phyloP scores from a whole-genome alignment of 30 jellyfish, hydroid and myxozoan genomes.

The Phacellophora camtschatica region DNA sequence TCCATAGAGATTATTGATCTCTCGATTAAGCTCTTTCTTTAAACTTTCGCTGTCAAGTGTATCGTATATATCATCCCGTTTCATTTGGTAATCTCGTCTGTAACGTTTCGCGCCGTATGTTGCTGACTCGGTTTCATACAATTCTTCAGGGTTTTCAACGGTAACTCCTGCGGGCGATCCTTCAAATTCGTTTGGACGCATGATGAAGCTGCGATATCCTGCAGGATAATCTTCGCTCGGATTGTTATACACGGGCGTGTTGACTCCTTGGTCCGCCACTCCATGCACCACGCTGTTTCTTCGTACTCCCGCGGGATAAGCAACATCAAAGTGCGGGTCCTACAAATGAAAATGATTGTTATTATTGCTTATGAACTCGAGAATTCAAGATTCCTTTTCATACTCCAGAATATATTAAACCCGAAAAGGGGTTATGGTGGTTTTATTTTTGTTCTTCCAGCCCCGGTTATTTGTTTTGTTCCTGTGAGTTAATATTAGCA shows the following conservation, averaged over 20 bases:
- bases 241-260: constrained; percentile 38
- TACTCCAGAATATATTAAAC: too few relatives aligned
- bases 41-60: constrained; percentile 2
- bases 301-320: constrained; percentile 98
- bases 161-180: constrained; percentile 31
- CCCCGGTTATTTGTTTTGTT: too few relatives aligned
- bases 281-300: constrained; percentile 56
- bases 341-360: constrained; percentile 3
- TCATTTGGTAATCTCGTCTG: constrained; percentile 17
- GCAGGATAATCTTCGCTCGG: constrained; percentile 28
- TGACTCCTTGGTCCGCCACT: constrained; percentile 41
- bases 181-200: constrained; percentile 39
- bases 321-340: constrained; percentile 92
- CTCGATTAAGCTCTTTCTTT: background rate
- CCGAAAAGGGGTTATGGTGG: too few relatives aligned
- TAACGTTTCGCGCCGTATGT: constrained; percentile 11
- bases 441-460: too few relatives aligned
- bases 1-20: background rate
- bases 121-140: background rate
- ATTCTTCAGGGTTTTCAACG: constrained; percentile 51
- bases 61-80: constrained; percentile 21
- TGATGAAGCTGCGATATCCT: constrained; percentile 49
- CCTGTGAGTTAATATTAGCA: too few relatives aligned
- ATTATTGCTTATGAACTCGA: too few relatives aligned
- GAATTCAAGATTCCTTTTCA: too few relatives aligned